phyloP scores from a whole-genome alignment of 2,113 vertebrate species.

The Tachuris rubrigastra region DNA sequence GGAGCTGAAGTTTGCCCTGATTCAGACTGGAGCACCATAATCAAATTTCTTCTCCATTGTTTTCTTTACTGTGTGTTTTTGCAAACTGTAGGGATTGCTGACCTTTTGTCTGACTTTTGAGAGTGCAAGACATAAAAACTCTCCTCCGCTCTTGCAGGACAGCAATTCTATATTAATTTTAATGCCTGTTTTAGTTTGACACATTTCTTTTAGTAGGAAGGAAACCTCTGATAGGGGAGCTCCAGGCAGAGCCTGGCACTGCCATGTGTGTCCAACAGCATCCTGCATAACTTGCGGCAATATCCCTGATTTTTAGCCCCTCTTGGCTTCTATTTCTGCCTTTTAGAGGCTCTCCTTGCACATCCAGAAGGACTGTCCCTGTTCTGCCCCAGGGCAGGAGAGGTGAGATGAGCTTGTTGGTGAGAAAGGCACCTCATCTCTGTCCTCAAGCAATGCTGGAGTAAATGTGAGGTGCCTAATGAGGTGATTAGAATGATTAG shows the following conservation, averaged over 20 bases:
- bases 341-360: neutral
- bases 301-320: neutral
- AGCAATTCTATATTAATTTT: neutral
- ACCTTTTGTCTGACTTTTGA: neutral
- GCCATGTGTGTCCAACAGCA: accelerated
- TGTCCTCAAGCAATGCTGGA: neutral
- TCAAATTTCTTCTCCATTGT: neutral
- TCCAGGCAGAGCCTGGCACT: neutral
- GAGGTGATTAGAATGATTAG: neutral
- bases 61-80: neutral
- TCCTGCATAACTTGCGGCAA: neutral
- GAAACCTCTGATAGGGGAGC: neutral
- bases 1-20: neutral
- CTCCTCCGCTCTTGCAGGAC: neutral
- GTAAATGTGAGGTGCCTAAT: neutral
- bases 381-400: neutral
- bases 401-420: neutral
- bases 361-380: neutral
- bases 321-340: neutral
- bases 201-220: neutral
- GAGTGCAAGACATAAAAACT: neutral
- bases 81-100: neutral
- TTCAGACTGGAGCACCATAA: neutral
- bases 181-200: neutral
- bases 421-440: neutral